phyloP scores from a whole-genome alignment of 2,113 vertebrate species.

The Leptocoma aspasia region DNA sequence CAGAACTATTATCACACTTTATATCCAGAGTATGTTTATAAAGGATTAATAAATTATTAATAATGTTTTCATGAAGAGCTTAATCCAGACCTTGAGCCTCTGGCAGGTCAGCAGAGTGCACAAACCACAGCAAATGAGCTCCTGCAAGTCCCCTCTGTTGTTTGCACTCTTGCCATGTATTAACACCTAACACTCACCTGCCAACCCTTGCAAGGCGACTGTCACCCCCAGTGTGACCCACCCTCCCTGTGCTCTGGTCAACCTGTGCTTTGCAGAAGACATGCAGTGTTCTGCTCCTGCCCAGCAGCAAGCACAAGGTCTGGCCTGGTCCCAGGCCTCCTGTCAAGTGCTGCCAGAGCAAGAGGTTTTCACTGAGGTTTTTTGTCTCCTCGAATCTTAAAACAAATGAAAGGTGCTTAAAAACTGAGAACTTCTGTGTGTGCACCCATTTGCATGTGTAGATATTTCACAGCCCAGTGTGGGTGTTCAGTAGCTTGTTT shows the following conservation, averaged over 20 bases:
- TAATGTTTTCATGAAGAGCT: neutral
- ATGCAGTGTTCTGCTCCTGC: neutral
- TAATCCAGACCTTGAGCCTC: neutral
- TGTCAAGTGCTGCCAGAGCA: neutral
- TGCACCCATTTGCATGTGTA: neutral
- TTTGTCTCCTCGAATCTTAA: neutral
- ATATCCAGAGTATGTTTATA: conserved; percentile 23
- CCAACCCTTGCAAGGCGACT: neutral
- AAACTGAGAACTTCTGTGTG: neutral
- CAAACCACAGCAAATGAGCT: neutral
- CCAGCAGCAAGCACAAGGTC: neutral
- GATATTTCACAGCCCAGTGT: neutral
- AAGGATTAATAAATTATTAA: conserved; percentile 50
- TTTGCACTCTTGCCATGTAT: neutral
- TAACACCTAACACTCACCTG: neutral
- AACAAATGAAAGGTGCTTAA: conserved; percentile 54
- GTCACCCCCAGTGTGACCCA: neutral
- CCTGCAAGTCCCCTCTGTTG: neutral
- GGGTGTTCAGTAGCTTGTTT: conserved; percentile 54
- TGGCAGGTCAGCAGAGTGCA: neutral
- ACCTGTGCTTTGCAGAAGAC: neutral
- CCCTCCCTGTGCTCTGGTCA: neutral
- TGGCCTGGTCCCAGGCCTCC: neutral
- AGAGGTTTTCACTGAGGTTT: neutral
- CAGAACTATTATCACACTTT: conserved; percentile 4